Percentiles rank a stretch among this genome's conserved stretches.
These are phyloP conservation scores for Syrmaticus mikado DNA, from an alignment of 2,113 vertebrate genomes.

Conservation along the genomic window DNA sequence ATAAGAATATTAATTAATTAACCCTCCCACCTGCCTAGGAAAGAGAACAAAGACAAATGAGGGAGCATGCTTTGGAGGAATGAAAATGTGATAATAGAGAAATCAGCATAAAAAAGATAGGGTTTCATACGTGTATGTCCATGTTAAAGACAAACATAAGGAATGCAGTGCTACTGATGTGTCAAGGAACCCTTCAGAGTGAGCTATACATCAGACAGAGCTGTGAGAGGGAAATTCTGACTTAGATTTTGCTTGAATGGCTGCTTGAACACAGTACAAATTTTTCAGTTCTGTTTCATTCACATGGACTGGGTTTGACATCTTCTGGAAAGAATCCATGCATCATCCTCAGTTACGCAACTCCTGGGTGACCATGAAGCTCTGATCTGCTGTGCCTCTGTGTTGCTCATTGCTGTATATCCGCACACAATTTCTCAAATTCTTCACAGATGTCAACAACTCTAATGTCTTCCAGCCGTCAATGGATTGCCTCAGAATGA, in stretches of 20 bases:
- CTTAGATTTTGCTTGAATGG: neutral
- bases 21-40: neutral
- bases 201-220: neutral
- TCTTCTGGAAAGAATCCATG: conserved; percentile 46
- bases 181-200: neutral
- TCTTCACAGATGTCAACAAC: conserved; percentile 45
- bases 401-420: conserved; percentile 17
- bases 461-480: conserved; percentile 29
- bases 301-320: conserved; percentile 50
- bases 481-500: neutral
- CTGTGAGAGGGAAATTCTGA: neutral
- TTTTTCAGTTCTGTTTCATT: neutral
- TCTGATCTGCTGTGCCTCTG: conserved; percentile 15
- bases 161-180: neutral
- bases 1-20: neutral
- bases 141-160: neutral
- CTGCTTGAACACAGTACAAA: neutral
- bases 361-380: conserved; percentile 23
- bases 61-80: neutral
- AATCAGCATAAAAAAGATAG: neutral
- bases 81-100: neutral
- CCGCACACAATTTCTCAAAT: conserved; percentile 36
- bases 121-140: neutral
- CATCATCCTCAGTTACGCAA: conserved; percentile 18
- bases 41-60: neutral